Conservation (phyloP, 2,888 invertebrate genomes). For the Luperina nickerlii region DNA sequence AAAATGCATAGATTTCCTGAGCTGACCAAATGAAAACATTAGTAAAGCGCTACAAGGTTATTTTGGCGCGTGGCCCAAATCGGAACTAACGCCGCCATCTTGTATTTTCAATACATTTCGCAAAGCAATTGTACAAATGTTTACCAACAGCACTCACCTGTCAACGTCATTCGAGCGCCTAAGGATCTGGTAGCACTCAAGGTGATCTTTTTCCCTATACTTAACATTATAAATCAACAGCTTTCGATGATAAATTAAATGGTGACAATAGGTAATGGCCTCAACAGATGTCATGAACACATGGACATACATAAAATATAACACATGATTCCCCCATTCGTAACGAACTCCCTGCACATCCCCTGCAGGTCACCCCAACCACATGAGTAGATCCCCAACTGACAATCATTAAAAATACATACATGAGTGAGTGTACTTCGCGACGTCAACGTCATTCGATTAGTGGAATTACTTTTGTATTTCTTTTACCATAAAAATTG, state of each 20-base stretch:
- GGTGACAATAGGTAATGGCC: constrained; percentile 28
- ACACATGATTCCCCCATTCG: constrained; percentile 34
- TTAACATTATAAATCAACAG: constrained; percentile 23
- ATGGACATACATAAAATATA: constrained; percentile 52
- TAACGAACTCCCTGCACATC: neutral
- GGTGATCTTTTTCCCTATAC: neutral
- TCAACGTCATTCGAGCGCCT: too few species aligned
- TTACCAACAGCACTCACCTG: too few species aligned
- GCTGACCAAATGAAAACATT: too few species aligned
- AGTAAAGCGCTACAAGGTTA: too few species aligned
- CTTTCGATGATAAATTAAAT: constrained; percentile 17
- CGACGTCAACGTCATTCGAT: constrained; percentile 34
- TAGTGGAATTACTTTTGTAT: constrained; percentile 33
- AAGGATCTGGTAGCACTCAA: too few species aligned
- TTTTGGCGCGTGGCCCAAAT: too few species aligned
- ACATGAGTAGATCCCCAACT: constrained; percentile 4
- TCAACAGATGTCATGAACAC: constrained; percentile 39
- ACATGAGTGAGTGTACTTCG: constrained; percentile 20
- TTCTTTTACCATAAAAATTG: neutral
- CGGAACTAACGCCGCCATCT: too few species aligned
- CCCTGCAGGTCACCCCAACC: constrained; percentile 6
- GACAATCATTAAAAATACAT: constrained; percentile 56
- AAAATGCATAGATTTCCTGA: too few species aligned
- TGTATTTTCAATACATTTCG: too few species aligned
- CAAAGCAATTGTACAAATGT: too few species aligned